Evolutionary conservation across 2,113 vertebrate genomes (phyloP).

Genomic region (Trematocara stigmaticum): DNA sequence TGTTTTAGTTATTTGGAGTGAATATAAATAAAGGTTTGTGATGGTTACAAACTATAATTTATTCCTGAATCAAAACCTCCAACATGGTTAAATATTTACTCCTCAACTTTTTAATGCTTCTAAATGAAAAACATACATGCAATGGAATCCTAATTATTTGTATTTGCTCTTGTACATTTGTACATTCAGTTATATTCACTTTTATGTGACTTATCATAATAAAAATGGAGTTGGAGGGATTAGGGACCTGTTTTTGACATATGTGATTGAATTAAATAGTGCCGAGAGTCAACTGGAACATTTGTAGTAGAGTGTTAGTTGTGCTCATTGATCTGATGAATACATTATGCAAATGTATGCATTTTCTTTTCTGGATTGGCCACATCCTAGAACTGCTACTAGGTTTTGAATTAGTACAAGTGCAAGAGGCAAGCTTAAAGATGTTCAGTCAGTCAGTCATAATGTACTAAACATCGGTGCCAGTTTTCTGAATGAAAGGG

Average conservation of each 20-base stretch:
- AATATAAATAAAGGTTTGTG: neutral
- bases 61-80: neutral
- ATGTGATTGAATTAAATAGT: neutral
- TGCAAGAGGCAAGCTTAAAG: neutral
- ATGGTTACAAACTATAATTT: neutral
- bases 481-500: neutral
- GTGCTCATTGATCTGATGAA: neutral
- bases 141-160: too few relatives aligned
- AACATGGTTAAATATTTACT: neutral
- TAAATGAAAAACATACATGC: neutral
- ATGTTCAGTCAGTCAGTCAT: neutral
- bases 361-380: neutral
- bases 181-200: neutral
- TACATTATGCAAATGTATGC: neutral
- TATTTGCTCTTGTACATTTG: neutral
- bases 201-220: neutral
- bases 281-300: rapidly evolving
- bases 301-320: neutral
- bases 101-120: neutral
- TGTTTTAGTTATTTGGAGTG: neutral
- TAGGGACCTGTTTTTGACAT: neutral
- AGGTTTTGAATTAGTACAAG: neutral
- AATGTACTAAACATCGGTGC: neutral
- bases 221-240: neutral
- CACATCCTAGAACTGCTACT: neutral